Evolutionary conservation across 1,140 invertebrate genomes (phyloP).

Genomic region (Heliothis subflexa): DNA sequence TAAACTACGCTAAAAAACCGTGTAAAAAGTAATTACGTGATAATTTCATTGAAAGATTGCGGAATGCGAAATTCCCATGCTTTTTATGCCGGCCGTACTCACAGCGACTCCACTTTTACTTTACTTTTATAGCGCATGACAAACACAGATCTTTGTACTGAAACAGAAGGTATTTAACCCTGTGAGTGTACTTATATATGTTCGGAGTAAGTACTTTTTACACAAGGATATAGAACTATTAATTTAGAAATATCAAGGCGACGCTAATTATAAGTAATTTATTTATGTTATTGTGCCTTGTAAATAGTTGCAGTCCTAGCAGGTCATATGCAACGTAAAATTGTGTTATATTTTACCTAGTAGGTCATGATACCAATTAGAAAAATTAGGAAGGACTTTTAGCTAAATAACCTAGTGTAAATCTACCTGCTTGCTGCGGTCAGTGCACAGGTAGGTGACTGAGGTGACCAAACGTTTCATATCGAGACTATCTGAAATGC

Average conservation of each 20-base stretch:
- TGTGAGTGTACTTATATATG: neutral
- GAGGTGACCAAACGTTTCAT: no score
- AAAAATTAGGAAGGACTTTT: no score
- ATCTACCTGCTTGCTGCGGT: no score
- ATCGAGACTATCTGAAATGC: no score
- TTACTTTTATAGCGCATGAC: constrained; percentile 33
- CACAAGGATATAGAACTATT: neutral
- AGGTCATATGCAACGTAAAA: neutral
- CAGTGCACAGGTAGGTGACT: no score
- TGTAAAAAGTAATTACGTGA: constrained; percentile 26
- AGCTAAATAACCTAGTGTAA: no score
- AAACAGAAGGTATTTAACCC: constrained; percentile 26
- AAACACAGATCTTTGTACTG: constrained; percentile 30
- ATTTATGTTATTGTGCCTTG: neutral
- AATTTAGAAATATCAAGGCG: constrained; percentile 7
- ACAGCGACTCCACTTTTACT: constrained; percentile 28
- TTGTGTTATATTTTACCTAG: neutral
- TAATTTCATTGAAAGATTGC: constrained; percentile 8
- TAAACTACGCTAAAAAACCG: neutral
- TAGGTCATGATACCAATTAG: no score
- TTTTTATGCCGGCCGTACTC: constrained; percentile 12
- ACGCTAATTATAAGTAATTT: neutral
- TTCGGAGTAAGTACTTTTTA: no score
- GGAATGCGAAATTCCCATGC: neutral
- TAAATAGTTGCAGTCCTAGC: neutral